Evolutionary conservation across 2,888 invertebrate species (phyloP).

Genomic region (Aleiodes testaceus): DNA sequence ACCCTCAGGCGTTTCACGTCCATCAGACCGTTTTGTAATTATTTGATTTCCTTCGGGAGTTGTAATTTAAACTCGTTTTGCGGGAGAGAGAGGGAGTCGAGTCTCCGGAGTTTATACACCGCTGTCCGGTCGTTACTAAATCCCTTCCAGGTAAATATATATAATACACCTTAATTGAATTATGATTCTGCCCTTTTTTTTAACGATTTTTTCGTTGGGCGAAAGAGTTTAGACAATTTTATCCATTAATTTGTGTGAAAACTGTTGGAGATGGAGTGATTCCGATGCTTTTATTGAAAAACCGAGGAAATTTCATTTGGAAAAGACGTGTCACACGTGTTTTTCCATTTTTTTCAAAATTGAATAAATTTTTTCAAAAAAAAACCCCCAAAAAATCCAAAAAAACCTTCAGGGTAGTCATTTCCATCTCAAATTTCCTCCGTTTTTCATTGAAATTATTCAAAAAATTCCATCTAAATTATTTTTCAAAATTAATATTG

Average conservation of each 20-base stretch:
- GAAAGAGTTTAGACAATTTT: constrained; percentile 8
- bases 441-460: no score
- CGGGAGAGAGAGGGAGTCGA: constrained; percentile 5
- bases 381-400: no score
- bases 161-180: constrained; percentile 23
- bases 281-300: no score
- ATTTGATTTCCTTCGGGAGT: constrained; percentile 35
- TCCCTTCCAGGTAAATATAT: constrained; percentile 22
- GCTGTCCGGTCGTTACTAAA: constrained; percentile 27
- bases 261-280: no score
- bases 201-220: neutral
- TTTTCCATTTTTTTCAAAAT: no score
- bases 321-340: no score
- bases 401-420: no score
- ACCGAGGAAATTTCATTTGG: no score
- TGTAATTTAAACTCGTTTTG: constrained; percentile 36
- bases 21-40: constrained; percentile 34
- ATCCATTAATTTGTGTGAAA: neutral
- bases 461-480: no score
- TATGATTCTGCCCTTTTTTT: constrained; percentile 13
- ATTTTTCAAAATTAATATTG: no score
- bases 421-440: no score
- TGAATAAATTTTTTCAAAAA: no score
- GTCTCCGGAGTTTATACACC: constrained; percentile 33
- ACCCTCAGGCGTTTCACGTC: constrained; percentile 25